These are phyloP conservation scores for sheep (Ovis aries) DNA, from an alignment of 2,113 vertebrate species.

Conservation along the genomic window ARS-UI_Ramb_v3.0 NC_056058.1:11198501-11199000, in stretches of 20 bases:
- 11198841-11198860: background rate
- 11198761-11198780: background rate
- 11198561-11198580: background rate
- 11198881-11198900: background rate
- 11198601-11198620: background rate
- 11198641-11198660: background rate
- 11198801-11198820: background rate
- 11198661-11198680: too few relatives aligned
- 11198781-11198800: background rate
- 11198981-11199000: background rate
- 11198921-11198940: background rate
- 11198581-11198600: background rate
- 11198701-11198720: background rate
- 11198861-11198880: background rate
- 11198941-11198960: background rate
- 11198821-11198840: background rate
- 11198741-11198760: background rate
- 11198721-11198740: background rate
- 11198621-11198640: background rate
- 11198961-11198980: background rate
- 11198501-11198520: background rate
- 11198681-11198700: background rate
- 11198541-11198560: background rate
- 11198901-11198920: background rate
- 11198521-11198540: background rate